Conservation (phyloP, 2,113 vertebrate species). For the Fukomys damarensis region DNA sequence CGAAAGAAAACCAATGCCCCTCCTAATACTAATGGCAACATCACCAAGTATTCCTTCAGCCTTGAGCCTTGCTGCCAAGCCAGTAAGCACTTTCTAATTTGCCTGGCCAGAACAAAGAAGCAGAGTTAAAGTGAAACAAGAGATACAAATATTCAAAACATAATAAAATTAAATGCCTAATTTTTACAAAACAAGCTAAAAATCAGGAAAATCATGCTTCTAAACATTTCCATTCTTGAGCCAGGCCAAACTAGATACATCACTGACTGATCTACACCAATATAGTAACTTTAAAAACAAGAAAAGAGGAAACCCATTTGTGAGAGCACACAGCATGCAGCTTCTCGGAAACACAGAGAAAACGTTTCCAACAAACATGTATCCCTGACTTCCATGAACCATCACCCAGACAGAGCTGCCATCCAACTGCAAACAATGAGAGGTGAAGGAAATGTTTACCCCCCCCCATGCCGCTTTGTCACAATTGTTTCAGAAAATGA, state of each 20-base stretch:
- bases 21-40: neutral
- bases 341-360: neutral
- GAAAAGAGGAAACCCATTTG: neutral
- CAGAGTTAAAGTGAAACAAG: neutral
- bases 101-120: neutral
- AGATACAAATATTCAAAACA: neutral
- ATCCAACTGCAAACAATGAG: neutral
- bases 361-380: rapidly evolving
- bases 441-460: neutral
- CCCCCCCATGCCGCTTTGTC: neutral
- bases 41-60: neutral
- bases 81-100: no score
- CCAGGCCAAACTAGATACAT: neutral
- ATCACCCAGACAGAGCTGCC: neutral
- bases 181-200: neutral
- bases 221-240: neutral
- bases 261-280: neutral
- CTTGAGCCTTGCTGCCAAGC: neutral
- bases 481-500: neutral
- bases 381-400: neutral
- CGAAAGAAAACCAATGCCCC: neutral
- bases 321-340: rapidly evolving
- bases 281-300: neutral
- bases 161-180: neutral
- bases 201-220: neutral